phyloP scores from a whole-genome alignment of 2,888 invertebrate genomes.

The Phyllotreta cruciferae region DNA sequence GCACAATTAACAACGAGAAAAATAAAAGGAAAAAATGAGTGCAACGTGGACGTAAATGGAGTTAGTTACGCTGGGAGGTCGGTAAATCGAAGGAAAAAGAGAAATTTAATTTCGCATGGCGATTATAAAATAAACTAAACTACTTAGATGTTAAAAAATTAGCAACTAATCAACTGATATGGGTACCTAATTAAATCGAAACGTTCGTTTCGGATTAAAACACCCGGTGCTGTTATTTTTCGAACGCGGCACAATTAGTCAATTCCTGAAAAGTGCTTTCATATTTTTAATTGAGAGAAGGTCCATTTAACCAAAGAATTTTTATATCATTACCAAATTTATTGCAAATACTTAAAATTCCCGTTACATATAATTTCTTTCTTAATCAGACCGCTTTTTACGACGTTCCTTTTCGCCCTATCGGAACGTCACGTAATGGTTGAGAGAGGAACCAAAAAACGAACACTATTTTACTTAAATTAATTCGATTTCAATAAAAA shows the following conservation, averaged over 20 bases:
- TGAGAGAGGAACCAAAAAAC: background rate
- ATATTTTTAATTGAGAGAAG: conserved; percentile 16
- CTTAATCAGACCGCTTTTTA: conserved; percentile 22
- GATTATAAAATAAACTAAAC: too few relatives aligned
- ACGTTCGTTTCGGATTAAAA: too few relatives aligned
- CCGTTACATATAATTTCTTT: conserved; percentile 21
- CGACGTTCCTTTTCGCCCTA: conserved; percentile 10
- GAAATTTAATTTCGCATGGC: too few relatives aligned
- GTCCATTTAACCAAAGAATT: conserved; percentile 14
- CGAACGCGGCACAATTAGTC: conserved; percentile 1
- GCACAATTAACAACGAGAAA: conserved; percentile 26
- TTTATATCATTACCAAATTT: conserved; percentile 19
- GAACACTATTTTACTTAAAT: conserved; percentile 15
- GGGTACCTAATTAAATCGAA: too few relatives aligned
- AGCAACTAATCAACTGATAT: too few relatives aligned
- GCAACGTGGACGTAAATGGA: conserved; percentile 27
- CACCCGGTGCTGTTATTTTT: background rate
- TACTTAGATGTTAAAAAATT: too few relatives aligned
- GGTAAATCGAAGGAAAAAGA: conserved; percentile 3
- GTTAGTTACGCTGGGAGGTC: conserved; percentile 37
- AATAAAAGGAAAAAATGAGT: conserved; percentile 14
- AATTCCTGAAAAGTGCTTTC: conserved; percentile 10
- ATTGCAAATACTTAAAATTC: conserved; percentile 21
- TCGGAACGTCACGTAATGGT: conserved; percentile 17
- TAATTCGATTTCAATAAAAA: conserved; percentile 26